phyloP scores from a whole-genome alignment of 1,140 invertebrate genomes.

The Papilio dardanus region DNA sequence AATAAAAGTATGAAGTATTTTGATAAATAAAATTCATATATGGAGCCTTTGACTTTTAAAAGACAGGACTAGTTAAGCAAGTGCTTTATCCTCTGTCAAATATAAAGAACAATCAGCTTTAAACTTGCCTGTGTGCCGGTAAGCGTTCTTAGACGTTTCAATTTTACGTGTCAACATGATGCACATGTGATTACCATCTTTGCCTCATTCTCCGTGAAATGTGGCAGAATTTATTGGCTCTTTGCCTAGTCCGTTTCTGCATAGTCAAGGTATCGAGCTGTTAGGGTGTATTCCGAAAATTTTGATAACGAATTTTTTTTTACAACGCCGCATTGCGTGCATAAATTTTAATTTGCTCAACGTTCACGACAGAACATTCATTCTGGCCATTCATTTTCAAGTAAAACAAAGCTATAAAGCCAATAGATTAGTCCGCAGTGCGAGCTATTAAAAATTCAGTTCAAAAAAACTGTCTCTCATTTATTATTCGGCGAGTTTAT shows the following conservation, averaged over 20 bases:
- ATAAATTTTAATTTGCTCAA: constrained; percentile 33
- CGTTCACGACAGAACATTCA: constrained; percentile 27
- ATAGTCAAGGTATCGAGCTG: background rate
- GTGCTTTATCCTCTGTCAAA: too few relatives aligned
- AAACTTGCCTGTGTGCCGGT: too few relatives aligned
- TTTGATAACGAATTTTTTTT: constrained; percentile 26
- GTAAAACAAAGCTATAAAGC: constrained; percentile 35
- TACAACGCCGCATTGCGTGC: constrained; percentile 13
- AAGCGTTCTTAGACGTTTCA: too few relatives aligned
- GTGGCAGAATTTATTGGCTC: background rate
- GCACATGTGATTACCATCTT: too few relatives aligned
- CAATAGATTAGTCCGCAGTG: constrained; percentile 39
- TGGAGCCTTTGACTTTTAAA: too few relatives aligned
- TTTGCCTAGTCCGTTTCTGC: too few relatives aligned
- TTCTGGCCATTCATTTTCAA: constrained; percentile 32
- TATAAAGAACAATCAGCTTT: too few relatives aligned
- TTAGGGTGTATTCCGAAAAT: constrained; percentile 17
- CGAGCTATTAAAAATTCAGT: constrained; percentile 39
- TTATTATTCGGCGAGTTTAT: constrained; percentile 46
- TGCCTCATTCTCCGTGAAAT: too few relatives aligned
- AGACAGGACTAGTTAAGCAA: too few relatives aligned
- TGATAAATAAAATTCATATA: background rate
- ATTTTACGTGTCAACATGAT: too few relatives aligned
- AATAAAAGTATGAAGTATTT: too few relatives aligned
- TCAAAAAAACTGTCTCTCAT: constrained; percentile 47